phyloP scores from a whole-genome alignment of 2,797 vertebrate species.

The Tangara arthus region DNA sequence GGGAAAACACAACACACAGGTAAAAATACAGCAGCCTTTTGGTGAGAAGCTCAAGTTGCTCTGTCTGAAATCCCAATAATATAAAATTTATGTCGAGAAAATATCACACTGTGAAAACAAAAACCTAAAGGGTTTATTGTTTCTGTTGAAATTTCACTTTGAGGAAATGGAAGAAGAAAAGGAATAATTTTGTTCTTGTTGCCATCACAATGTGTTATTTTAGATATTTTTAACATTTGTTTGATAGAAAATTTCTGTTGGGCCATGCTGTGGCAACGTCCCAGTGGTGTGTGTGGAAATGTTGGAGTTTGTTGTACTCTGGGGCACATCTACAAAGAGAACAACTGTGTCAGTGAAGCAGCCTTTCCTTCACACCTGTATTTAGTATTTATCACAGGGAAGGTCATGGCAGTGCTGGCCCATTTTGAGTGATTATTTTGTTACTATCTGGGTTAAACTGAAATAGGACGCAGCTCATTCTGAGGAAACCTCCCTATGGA shows the following conservation, averaged over 20 bases:
- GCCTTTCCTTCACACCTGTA: not conserved
- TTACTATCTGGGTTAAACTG: slow-evolving; percentile 25
- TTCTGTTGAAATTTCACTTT: not conserved
- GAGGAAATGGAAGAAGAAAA: not conserved
- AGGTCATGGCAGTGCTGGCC: not conserved
- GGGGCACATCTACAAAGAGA: not conserved
- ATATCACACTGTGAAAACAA: not conserved
- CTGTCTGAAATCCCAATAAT: not conserved
- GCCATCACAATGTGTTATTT: not conserved
- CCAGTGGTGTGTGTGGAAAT: not conserved
- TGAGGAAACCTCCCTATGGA: not conserved
- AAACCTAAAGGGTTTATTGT: not conserved
- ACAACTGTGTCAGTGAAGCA: not conserved
- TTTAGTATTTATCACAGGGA: not conserved
- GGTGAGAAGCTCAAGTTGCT: not conserved
- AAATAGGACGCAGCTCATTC: not conserved
- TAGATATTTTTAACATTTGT: not conserved
- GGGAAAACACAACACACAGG: not conserved
- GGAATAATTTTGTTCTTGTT: not conserved
- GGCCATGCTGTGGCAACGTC: not conserved
- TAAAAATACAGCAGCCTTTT: not conserved
- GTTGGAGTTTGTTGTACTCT: not conserved
- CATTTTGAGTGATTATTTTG: slow-evolving; percentile 33
- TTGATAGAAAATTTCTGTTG: not conserved
- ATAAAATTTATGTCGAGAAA: not conserved